Conservation (phyloP, 2,888 invertebrate species). For the Exocentrus adspersus region DNA sequence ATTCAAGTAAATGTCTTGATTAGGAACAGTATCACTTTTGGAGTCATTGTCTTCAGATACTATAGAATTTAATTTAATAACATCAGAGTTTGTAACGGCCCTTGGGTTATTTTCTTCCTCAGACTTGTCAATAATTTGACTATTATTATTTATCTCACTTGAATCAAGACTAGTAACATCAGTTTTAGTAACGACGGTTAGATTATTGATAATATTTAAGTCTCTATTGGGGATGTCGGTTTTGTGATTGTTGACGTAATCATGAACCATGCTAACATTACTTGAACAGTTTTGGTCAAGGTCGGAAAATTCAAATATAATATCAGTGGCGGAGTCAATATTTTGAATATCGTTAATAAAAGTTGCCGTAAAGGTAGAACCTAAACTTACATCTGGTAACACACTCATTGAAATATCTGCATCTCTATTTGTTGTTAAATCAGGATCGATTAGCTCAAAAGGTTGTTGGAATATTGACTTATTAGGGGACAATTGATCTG, state of each 20-base stretch:
- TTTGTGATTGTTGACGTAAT: neutral
- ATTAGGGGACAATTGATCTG: neutral
- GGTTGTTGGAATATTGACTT: neutral
- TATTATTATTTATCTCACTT: slow-evolving; percentile 1
- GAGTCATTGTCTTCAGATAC: too few relatives aligned
- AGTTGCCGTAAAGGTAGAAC: slow-evolving; percentile 7
- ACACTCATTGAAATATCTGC: slow-evolving; percentile 1
- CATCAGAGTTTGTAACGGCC: too few relatives aligned
- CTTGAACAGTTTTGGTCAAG: neutral
- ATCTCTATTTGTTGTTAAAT: neutral
- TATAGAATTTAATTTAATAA: too few relatives aligned
- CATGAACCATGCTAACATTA: neutral
- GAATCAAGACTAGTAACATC: neutral
- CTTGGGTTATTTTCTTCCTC: neutral
- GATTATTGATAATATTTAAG: neutral
- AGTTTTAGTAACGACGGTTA: slow-evolving; percentile 1
- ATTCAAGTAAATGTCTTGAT: slow-evolving; percentile 5
- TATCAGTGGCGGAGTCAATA: neutral
- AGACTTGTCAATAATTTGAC: neutral
- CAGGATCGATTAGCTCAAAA: neutral
- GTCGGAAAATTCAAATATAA: slow-evolving; percentile 2
- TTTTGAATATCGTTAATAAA: neutral
- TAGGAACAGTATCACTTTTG: neutral
- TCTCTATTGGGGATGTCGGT: neutral
- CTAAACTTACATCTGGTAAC: slow-evolving; percentile 1